A percentile compares a stretch with the other conserved stretches of the same genome.
Conservation (phyloP, 2,888 invertebrate species). For the Acanthosepion esculentum region DNA sequence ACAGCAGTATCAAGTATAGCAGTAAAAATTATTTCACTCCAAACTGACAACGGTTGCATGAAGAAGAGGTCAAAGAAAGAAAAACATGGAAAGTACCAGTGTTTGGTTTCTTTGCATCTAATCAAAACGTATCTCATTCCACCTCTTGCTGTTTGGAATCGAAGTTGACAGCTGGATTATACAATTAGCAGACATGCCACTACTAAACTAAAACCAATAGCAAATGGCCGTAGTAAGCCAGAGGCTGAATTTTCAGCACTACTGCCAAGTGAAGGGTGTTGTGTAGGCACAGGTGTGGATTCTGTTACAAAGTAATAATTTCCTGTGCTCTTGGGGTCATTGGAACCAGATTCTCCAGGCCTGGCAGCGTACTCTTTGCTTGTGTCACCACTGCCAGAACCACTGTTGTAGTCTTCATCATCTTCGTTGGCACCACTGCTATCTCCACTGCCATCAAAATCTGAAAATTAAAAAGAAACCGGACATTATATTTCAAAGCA, state of each 20-base stretch:
- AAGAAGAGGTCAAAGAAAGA: not conserved
- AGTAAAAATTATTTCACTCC: not conserved
- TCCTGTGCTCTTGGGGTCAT: not conserved
- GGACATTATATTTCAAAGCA: no score
- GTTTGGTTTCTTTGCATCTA: not conserved
- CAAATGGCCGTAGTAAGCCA: not conserved
- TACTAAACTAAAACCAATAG: not conserved
- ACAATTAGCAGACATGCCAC: not conserved
- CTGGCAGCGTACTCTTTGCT: slow-evolving; percentile 53
- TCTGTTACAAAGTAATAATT: not conserved
- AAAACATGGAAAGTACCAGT: not conserved
- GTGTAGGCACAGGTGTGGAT: not conserved
- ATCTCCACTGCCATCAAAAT: slow-evolving; percentile 52
- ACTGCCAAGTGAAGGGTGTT: not conserved
- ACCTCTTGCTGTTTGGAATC: not conserved
- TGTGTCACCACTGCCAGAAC: slow-evolving; percentile 58
- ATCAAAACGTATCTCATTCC: not conserved
- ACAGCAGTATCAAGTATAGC: not conserved
- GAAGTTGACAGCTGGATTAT: not conserved
- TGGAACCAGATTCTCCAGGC: not conserved
- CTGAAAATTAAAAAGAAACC: not conserved
- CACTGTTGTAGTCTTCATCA: slow-evolving; percentile 55
- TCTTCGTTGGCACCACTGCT: slow-evolving; percentile 50
- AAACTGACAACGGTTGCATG: not conserved
- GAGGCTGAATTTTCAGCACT: not conserved